These are phyloP conservation scores for Andricus grossulariae DNA, from an alignment of 1,140 invertebrate genomes.

Conservation along the genomic window DNA sequence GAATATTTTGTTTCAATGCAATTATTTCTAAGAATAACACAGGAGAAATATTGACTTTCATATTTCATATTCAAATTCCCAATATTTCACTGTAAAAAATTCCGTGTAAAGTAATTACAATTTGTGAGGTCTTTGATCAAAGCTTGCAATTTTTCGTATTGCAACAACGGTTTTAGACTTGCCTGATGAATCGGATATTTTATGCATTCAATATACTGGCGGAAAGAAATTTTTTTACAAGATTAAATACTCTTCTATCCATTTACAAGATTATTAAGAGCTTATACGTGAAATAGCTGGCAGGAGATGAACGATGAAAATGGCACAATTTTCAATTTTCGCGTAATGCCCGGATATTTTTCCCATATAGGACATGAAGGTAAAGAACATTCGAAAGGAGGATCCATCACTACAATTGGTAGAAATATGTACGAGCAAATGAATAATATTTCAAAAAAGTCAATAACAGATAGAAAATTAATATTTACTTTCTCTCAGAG, in stretches of 20 bases:
- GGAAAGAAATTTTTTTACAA: slow-evolving; percentile 27
- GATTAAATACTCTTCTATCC: slow-evolving; percentile 43
- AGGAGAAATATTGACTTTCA: not conserved
- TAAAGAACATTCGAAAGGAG: not conserved
- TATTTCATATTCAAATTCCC: not conserved
- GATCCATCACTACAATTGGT: not conserved
- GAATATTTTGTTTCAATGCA: too few relatives aligned
- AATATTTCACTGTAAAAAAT: not conserved
- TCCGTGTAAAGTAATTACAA: slow-evolving; percentile 14
- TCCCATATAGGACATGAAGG: not conserved
- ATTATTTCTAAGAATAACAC: not conserved
- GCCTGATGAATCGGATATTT: slow-evolving; percentile 11
- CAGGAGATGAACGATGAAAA: slow-evolving; percentile 13
- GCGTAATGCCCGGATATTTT: slow-evolving; percentile 27
- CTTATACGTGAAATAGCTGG: slow-evolving; percentile 40
- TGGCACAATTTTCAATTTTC: slow-evolving; percentile 45
- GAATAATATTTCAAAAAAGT: not conserved
- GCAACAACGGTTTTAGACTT: not conserved
- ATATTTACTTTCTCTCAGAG: too few relatives aligned
- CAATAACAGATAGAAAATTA: too few relatives aligned
- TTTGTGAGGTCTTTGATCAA: slow-evolving; percentile 12
- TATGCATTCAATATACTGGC: slow-evolving; percentile 23
- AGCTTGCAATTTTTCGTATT: not conserved
- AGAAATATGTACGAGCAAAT: not conserved
- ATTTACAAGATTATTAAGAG: slow-evolving; percentile 41